Evolutionary conservation across 2,888 invertebrate species (phyloP).

Genomic region (Amphimallon solstitiale): DNA sequence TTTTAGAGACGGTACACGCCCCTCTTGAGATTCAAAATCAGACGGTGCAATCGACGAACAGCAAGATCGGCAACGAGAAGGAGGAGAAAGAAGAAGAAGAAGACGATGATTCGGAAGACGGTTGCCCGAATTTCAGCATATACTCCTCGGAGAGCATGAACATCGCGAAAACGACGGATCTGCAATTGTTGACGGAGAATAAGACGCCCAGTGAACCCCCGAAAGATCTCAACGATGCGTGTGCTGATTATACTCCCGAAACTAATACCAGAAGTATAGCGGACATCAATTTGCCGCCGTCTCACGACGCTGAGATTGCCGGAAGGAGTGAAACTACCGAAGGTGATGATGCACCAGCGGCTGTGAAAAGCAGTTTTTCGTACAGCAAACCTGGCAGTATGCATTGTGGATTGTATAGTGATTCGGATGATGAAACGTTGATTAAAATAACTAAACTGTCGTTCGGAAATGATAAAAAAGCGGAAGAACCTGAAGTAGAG

Average conservation of each 20-base stretch:
- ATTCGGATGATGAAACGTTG: slow-evolving; percentile 60
- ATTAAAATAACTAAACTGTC: slow-evolving; percentile 50
- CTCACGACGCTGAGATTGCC: too few species aligned
- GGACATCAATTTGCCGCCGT: background rate
- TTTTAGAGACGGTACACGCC: background rate
- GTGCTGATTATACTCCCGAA: slow-evolving; percentile 33
- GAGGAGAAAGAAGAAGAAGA: slow-evolving; percentile 64
- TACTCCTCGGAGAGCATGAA: slow-evolving; percentile 85
- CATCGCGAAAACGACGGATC: slow-evolving; percentile 69
- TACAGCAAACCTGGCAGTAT: slow-evolving; percentile 9
- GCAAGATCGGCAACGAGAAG: slow-evolving; percentile 62
- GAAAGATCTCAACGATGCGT: slow-evolving; percentile 36
- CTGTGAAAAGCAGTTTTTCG: slow-evolving; percentile 21
- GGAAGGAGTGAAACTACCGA: too few species aligned
- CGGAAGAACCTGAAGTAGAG: slow-evolving; percentile 38
- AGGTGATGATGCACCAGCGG: background rate
- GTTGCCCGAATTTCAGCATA: slow-evolving; percentile 87
- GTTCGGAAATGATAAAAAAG: slow-evolving; percentile 13
- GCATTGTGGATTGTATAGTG: slow-evolving; percentile 54
- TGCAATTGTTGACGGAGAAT: slow-evolving; percentile 36
- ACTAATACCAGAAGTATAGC: slow-evolving; percentile 12
- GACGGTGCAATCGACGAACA: slow-evolving; percentile 53
- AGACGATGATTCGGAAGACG: slow-evolving; percentile 71
- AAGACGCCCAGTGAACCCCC: background rate
- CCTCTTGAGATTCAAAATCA: slow-evolving; percentile 53